A percentile compares a stretch with the other conserved stretches of the same genome.
Evolutionary conservation across 2,113 vertebrate species (phyloP).

Genomic region (Aptenodytes forsteri): DNA sequence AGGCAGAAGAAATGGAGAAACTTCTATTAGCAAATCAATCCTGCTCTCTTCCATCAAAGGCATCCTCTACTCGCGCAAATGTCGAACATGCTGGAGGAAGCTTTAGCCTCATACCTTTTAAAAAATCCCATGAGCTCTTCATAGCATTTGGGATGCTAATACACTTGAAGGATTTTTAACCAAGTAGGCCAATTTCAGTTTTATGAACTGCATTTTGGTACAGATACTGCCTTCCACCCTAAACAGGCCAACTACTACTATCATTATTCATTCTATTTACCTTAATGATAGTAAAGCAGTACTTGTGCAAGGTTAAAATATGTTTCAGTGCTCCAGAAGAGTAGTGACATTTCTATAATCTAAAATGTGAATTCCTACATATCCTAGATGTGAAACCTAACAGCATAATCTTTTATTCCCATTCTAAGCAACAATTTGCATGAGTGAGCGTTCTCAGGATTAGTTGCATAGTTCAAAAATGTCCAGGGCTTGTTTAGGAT

Average conservation of each 20-base stretch:
- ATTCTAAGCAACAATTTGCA: constrained; percentile 31
- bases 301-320: background rate
- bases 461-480: constrained; percentile 17
- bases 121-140: background rate
- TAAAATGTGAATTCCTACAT: background rate
- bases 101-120: background rate
- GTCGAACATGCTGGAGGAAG: accelerated
- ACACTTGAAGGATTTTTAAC: background rate
- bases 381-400: constrained; percentile 6
- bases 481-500: constrained; percentile 20
- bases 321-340: background rate
- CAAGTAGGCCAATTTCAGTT: background rate
- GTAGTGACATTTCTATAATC: background rate
- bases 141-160: background rate
- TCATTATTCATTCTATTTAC: background rate
- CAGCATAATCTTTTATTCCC: constrained; percentile 9
- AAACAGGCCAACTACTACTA: background rate
- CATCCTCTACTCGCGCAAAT: background rate
- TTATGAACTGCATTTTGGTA: background rate
- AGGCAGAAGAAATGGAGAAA: background rate
- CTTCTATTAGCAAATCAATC: background rate
- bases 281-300: background rate
- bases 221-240: background rate
- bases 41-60: background rate
- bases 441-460: constrained; percentile 6